Conservation (phyloP, 2,888 invertebrate species). For the Tetragonula carbonaria region DNA sequence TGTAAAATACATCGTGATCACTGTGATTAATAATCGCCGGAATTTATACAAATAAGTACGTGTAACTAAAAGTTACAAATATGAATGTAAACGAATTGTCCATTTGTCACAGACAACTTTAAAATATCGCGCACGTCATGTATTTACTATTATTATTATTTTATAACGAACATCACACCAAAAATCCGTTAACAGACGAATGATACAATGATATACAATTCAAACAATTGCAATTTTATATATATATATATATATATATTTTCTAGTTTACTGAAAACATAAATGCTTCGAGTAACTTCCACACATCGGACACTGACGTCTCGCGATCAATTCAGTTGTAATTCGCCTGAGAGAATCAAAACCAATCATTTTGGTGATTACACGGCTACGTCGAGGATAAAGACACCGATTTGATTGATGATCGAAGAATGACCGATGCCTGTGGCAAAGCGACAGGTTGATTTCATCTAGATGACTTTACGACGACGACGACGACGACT, state of each 20-base stretch:
- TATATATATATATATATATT: background rate
- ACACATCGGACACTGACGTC: background rate
- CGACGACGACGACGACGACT: slow-evolving; percentile 15
- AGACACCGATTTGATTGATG: background rate
- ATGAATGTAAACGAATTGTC: background rate
- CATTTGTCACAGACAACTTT: background rate
- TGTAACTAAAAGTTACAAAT: background rate
- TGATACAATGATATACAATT: background rate
- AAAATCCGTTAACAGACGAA: background rate
- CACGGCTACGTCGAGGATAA: background rate
- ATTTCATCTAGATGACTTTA: slow-evolving; percentile 9
- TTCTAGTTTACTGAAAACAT: background rate
- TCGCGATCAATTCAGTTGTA: background rate
- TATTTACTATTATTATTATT: background rate
- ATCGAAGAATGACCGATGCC: background rate
- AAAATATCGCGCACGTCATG: background rate
- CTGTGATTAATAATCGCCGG: background rate
- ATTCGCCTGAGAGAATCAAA: background rate
- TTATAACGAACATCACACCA: background rate
- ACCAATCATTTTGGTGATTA: background rate
- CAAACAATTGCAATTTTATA: no score
- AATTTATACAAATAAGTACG: background rate
- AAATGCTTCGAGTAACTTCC: background rate
- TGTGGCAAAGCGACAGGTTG: background rate
- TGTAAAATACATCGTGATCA: background rate